phyloP scores from a whole-genome alignment of 2,888 invertebrate genomes.

The Drosophila macrospina region DNA sequence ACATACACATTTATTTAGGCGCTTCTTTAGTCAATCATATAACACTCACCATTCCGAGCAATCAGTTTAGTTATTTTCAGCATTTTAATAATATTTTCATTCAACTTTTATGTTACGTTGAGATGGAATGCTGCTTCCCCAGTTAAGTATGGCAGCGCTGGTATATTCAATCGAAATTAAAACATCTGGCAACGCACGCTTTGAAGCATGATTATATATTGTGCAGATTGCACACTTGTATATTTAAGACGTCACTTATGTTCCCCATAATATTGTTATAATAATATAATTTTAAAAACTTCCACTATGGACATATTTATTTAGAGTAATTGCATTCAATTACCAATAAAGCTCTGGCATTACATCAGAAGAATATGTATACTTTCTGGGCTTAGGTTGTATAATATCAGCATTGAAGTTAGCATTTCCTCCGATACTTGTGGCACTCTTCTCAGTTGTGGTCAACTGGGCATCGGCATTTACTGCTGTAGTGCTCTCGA shows the following conservation, averaged over 20 bases:
- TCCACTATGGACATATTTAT: not conserved
- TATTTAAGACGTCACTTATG: not conserved
- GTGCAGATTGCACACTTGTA: not conserved
- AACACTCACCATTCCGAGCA: slow-evolving; percentile 64
- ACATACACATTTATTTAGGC: not conserved
- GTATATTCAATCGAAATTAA: not conserved
- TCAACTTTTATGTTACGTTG: slow-evolving; percentile 18
- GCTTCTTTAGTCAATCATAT: not conserved
- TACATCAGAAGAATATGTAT: slow-evolving; percentile 74
- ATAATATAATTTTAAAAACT: not conserved
- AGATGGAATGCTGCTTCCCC: not conserved
- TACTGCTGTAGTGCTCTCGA: not conserved
- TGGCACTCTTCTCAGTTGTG: slow-evolving; percentile 6
- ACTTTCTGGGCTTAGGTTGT: slow-evolving; percentile 41
- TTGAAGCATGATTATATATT: not conserved
- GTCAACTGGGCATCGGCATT: not conserved
- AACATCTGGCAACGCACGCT: slow-evolving; percentile 6
- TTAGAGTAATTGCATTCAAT: slow-evolving; percentile 5
- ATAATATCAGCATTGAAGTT: slow-evolving; percentile 40
- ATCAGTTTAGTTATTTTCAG: slow-evolving; percentile 61
- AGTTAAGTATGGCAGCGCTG: slow-evolving; percentile 1
- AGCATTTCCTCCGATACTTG: not conserved
- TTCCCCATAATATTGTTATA: not conserved
- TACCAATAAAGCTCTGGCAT: slow-evolving; percentile 68
- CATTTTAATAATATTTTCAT: slow-evolving; percentile 51